These are phyloP conservation scores for Epizoanthus stellaris DNA, from an alignment of 92 coral and sea anemone species.

Conservation along the genomic window DNA sequence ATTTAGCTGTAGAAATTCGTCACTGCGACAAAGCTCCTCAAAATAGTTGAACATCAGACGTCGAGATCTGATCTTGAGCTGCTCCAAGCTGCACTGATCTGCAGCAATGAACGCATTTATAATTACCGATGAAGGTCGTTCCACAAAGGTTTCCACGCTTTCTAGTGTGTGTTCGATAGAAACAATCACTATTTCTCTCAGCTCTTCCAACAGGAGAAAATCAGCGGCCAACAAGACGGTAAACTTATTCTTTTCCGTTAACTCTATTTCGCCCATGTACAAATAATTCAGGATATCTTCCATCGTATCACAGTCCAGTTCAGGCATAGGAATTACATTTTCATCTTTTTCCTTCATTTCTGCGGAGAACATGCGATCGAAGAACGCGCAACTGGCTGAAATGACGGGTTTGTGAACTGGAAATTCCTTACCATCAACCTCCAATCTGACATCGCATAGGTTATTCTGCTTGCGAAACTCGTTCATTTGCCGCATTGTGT, in stretches of 20 bases:
- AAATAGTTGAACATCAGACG: slow-evolving; percentile 6
- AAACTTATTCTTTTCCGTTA: not conserved
- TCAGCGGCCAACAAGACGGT: not conserved
- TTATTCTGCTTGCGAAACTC: not conserved
- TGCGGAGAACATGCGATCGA: slow-evolving; percentile 1
- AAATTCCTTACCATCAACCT: slow-evolving; percentile 2
- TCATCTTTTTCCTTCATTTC: not conserved
- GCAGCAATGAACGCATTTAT: not conserved
- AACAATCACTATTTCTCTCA: not conserved
- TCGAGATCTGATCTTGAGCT: slow-evolving; percentile 18
- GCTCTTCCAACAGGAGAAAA: not conserved
- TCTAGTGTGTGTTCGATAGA: slow-evolving; percentile 1
- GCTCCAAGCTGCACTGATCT: slow-evolving; percentile 7
- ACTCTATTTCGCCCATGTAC: slow-evolving; percentile 7
- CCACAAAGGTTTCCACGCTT: not conserved
- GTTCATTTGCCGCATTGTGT: slow-evolving; percentile 2
- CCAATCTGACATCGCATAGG: slow-evolving; percentile 16
- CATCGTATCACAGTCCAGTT: not conserved
- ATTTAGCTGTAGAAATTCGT: slow-evolving; percentile 10
- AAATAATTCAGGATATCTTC: slow-evolving; percentile 18
- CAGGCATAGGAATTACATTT: not conserved
- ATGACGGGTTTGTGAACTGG: not conserved
- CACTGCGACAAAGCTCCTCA: slow-evolving; percentile 28
- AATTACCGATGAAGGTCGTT: not conserved
- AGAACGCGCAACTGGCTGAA: not conserved